These are phyloP conservation scores for Cynocephalus volans DNA, from an alignment of 2,113 vertebrate species.

Conservation along the genomic window DNA sequence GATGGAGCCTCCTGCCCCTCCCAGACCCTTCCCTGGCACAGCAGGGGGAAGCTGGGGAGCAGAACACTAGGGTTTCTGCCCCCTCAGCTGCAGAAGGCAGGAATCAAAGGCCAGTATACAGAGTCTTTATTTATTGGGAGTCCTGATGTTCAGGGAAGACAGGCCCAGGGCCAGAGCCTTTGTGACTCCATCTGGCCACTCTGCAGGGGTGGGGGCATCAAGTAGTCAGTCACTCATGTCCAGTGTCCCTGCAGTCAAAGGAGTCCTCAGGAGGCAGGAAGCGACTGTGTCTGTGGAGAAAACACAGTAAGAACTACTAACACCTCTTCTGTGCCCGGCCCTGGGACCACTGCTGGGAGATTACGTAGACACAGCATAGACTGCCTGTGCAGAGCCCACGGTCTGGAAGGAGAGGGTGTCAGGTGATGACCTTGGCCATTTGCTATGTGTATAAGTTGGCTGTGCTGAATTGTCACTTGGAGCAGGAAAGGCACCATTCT, in stretches of 20 bases:
- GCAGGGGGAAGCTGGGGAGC: neutral
- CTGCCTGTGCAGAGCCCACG: neutral
- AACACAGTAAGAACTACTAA: neutral
- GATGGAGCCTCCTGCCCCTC: too few species aligned
- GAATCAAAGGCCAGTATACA: neutral
- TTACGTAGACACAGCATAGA: neutral
- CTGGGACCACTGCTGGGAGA: neutral
- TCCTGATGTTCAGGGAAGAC: conserved; percentile 23
- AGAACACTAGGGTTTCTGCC: neutral
- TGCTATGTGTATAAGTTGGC: neutral
- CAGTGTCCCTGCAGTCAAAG: neutral
- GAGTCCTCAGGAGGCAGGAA: conserved; percentile 76
- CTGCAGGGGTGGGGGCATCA: neutral
- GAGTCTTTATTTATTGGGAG: conserved; percentile 74
- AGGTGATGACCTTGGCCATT: neutral
- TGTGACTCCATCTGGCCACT: neutral
- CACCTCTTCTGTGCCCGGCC: neutral
- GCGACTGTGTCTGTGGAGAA: conserved; percentile 74
- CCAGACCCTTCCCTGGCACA: neutral
- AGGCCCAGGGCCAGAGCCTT: neutral
- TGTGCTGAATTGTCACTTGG: neutral
- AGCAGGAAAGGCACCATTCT: neutral
- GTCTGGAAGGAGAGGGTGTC: neutral
- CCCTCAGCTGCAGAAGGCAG: conserved; percentile 16
- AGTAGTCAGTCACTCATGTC: neutral